Conservation (phyloP, 2,113 vertebrate species). For the Ammodramus savannarum region DNA sequence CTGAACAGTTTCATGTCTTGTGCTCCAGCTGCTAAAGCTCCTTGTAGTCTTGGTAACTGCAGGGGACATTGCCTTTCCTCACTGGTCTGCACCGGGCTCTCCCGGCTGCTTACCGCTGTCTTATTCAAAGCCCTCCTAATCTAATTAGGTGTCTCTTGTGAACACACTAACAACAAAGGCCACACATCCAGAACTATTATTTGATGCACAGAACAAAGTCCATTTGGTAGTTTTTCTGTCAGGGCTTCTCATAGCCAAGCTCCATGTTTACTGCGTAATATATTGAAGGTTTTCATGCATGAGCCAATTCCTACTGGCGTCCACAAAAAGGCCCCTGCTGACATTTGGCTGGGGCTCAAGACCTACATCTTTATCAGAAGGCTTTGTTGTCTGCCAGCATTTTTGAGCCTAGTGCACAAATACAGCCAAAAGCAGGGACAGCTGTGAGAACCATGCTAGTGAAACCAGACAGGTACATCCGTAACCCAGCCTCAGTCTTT, state of each 20-base stretch:
- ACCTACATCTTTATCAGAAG: background rate
- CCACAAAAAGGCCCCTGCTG: slow-evolving; percentile 21
- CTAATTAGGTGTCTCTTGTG: background rate
- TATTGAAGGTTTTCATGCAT: background rate
- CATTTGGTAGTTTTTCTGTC: background rate
- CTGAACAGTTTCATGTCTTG: background rate
- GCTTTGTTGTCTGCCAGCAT: background rate
- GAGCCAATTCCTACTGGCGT: background rate
- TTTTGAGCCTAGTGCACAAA: background rate
- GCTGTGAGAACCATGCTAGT: background rate
- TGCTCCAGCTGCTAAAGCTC: background rate
- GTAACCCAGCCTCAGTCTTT: background rate
- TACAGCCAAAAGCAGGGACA: background rate
- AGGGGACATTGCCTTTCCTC: background rate
- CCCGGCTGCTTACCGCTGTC: background rate
- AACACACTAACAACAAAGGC: background rate
- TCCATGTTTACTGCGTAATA: background rate
- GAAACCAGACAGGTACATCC: background rate
- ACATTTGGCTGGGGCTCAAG: slow-evolving; percentile 31
- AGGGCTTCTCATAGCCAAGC: background rate
- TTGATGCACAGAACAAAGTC: background rate
- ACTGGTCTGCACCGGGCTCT: background rate
- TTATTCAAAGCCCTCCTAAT: slow-evolving; percentile 25
- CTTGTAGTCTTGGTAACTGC: background rate
- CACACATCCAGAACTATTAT: background rate